These are phyloP conservation scores for Erpetoichthys calabaricus DNA, from an alignment of 2,797 vertebrate species.

Conservation along the genomic window DNA sequence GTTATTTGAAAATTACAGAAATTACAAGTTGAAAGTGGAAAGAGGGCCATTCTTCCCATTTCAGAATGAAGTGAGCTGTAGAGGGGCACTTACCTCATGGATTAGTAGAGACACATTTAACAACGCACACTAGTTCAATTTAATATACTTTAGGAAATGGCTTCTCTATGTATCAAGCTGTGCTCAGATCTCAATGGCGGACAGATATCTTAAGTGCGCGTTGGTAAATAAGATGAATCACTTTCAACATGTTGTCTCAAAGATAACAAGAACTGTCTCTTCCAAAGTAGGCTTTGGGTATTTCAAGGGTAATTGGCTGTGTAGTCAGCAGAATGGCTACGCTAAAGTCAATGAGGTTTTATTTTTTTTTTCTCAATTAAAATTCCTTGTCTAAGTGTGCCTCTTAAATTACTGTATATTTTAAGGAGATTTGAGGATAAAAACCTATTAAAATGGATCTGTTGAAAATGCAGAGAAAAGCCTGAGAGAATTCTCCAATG, in stretches of 20 bases:
- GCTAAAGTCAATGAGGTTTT: constrained; percentile 31
- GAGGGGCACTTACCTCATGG: no score
- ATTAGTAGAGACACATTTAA: no score
- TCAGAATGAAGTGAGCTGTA: no score
- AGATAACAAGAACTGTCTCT: constrained; percentile 30
- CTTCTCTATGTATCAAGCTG: no score
- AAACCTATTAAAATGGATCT: constrained; percentile 20
- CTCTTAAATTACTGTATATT: constrained; percentile 47
- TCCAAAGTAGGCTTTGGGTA: constrained; percentile 27
- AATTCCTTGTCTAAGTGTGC: constrained; percentile 39
- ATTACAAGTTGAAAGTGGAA: no score
- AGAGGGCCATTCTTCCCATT: no score
- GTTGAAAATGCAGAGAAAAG: constrained; percentile 30
- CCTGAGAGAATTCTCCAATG: constrained; percentile 25
- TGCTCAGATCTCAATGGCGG: no score
- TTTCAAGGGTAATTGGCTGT: constrained; percentile 37
- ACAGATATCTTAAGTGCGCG: no score
- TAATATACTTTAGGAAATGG: background rate
- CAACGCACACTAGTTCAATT: background rate
- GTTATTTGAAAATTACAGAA: no score
- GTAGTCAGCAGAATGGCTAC: constrained; percentile 30
- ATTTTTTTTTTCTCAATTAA: constrained; percentile 42
- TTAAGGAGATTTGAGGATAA: constrained; percentile 29
- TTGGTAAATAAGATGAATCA: background rate
- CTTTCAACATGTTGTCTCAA: constrained; percentile 20